Conservation (phyloP, 2,888 invertebrate species). For the Nipponacmea schrenckii region DNA sequence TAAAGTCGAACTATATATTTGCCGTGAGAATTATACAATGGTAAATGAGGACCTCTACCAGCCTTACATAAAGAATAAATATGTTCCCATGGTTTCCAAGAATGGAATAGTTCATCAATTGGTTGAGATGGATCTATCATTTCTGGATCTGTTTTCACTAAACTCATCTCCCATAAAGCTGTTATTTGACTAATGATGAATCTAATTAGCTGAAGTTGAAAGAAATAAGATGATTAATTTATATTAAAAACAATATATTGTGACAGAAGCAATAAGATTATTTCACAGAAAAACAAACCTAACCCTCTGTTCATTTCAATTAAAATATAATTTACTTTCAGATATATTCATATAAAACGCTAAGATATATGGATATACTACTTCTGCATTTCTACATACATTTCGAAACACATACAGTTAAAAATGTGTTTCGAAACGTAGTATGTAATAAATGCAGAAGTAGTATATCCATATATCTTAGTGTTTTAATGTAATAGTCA, state of each 20-base stretch:
- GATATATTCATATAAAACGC: not conserved
- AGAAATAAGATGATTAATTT: not conserved
- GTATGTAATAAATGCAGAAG: too few species aligned
- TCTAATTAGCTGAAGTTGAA: slow-evolving; percentile 61
- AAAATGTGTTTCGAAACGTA: too few species aligned
- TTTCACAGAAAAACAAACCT: slow-evolving; percentile 5
- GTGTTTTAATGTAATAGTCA: too few species aligned
- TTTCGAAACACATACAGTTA: too few species aligned
- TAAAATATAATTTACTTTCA: not conserved
- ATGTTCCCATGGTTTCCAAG: slow-evolving; percentile 68
- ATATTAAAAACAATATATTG: too few species aligned
- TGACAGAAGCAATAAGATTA: too few species aligned
- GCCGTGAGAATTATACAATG: slow-evolving; percentile 66
- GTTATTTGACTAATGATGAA: slow-evolving; percentile 66
- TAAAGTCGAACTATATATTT: slow-evolving; percentile 68
- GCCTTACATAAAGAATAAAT: slow-evolving; percentile 67
- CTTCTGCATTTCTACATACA: too few species aligned
- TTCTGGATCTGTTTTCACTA: slow-evolving; percentile 44
- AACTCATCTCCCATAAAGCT: slow-evolving; percentile 62
- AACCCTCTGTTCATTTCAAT: not conserved
- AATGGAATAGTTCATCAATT: slow-evolving; percentile 51
- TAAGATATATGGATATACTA: too few species aligned
- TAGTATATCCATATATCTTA: too few species aligned
- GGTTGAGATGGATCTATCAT: slow-evolving; percentile 40
- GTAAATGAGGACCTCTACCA: slow-evolving; percentile 63